A percentile compares a stretch with the other conserved stretches of the same genome.
Evolutionary conservation across 2,888 invertebrate genomes (phyloP).

Genomic region (Drosophila mulleri): DNA sequence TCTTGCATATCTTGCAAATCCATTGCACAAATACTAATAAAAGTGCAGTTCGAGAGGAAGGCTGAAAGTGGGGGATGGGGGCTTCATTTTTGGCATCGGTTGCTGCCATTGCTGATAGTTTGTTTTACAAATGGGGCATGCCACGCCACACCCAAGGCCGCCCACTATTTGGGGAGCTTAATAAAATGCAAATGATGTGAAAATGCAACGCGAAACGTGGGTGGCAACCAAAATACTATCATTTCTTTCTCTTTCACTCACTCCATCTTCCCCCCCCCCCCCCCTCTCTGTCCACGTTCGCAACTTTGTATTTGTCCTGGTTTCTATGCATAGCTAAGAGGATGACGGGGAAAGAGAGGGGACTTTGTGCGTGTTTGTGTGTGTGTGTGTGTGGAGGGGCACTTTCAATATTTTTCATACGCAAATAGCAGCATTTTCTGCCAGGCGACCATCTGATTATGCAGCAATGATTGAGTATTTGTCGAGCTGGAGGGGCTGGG

Average conservation of each 20-base stretch:
- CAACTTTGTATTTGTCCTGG: conserved; percentile 8
- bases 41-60: background rate
- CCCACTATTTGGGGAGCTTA: conserved; percentile 37
- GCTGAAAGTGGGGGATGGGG: background rate
- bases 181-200: conserved; percentile 77
- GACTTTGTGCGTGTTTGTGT: conserved; percentile 22
- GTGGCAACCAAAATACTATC: conserved; percentile 57
- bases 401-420: conserved; percentile 68
- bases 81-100: conserved; percentile 12
- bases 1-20: conserved; percentile 34
- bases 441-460: conserved; percentile 67
- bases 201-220: conserved; percentile 50
- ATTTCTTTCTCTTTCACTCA: conserved; percentile 17
- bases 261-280: background rate
- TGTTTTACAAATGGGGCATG: conserved; percentile 53
- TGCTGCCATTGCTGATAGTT: conserved; percentile 45
- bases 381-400: conserved; percentile 31
- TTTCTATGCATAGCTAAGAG: conserved; percentile 20
- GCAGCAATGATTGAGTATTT: conserved; percentile 62
- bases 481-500: background rate
- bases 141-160: background rate
- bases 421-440: conserved; percentile 47
- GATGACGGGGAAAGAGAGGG: background rate
- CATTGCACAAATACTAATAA: conserved; percentile 56
- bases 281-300: background rate